Conservation (phyloP, 2,797 vertebrate genomes). For the Ceyx erithaca region DNA sequence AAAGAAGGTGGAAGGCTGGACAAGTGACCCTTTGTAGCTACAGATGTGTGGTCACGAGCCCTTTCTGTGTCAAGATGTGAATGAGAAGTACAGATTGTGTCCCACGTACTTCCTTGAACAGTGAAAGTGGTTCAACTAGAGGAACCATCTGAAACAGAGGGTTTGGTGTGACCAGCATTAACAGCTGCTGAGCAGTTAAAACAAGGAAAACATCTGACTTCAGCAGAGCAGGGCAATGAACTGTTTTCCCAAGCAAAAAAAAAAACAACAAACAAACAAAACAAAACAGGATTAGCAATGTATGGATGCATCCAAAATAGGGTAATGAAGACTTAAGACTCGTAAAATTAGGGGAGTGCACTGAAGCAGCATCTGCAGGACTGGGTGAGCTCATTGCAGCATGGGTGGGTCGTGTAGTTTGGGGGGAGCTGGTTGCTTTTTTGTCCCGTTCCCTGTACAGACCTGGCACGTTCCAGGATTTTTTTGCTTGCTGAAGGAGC, state of each 20-base stretch:
- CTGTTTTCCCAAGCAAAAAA: not conserved
- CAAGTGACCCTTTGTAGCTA: not conserved
- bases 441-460: not conserved
- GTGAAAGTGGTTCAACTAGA: accelerated
- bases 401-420: accelerated
- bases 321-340: not conserved
- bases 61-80: no score
- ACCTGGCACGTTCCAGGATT: no score
- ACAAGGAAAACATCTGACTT: not conserved
- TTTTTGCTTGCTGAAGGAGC: not conserved
- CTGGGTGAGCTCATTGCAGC: not conserved
- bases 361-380: not conserved
- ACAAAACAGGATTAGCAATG: not conserved
- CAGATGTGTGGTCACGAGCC: accelerated
- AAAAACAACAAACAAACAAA: no score
- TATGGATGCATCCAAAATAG: not conserved
- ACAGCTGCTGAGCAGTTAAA: not conserved
- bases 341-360: accelerated
- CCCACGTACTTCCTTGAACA: accelerated
- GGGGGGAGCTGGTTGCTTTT: not conserved
- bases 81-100: not conserved
- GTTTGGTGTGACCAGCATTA: not conserved
- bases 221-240: not conserved
- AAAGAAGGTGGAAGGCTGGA: not conserved
- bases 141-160: not conserved